Conservation (phyloP, 2,888 invertebrate genomes). For the Schizaphis graminum region DNA sequence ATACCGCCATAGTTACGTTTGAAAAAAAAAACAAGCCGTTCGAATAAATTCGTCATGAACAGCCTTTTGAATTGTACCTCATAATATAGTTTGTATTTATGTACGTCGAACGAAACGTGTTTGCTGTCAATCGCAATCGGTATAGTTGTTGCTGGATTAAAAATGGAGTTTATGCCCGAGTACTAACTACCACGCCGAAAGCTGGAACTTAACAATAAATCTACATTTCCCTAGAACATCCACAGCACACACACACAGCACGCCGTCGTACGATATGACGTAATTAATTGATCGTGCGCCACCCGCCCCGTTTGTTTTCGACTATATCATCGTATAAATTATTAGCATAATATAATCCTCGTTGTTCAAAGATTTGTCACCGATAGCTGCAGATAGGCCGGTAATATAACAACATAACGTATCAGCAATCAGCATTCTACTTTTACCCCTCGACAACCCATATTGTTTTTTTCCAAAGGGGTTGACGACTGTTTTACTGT, state of each 20-base stretch:
- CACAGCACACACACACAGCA: neutral
- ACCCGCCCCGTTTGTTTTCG: neutral
- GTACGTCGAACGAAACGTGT: neutral
- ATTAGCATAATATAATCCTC: neutral
- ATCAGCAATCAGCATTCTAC: neutral
- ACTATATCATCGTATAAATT: neutral
- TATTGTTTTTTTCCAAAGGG: neutral
- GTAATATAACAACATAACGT: neutral
- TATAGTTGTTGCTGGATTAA: neutral
- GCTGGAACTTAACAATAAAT: neutral
- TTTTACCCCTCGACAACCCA: neutral
- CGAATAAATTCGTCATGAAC: neutral
- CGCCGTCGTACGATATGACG: neutral
- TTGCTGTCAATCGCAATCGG: neutral
- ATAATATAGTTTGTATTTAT: neutral
- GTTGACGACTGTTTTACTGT: neutral
- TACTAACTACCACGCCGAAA: neutral
- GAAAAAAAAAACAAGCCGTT: neutral
- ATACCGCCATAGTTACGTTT: neutral
- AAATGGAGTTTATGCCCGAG: neutral
- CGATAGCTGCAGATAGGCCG: neutral
- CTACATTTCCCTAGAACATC: neutral
- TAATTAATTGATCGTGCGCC: neutral
- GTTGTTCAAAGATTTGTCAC: neutral
- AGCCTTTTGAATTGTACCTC: neutral